These are phyloP conservation scores for Camponotus fellah DNA, from an alignment of 2,888 invertebrate species.

Conservation along the genomic window DNA sequence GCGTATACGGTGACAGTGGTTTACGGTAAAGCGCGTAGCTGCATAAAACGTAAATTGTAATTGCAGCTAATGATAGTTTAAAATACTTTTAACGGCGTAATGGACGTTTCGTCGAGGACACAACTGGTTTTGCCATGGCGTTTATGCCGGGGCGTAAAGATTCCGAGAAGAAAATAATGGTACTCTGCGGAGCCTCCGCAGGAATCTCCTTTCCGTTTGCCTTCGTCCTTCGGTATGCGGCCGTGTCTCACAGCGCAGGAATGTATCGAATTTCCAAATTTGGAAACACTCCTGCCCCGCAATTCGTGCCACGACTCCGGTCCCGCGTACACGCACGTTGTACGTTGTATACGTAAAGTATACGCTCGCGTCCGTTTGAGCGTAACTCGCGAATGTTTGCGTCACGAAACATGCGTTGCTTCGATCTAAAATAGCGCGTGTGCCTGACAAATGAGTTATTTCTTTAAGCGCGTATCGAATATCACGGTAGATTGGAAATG, in stretches of 20 bases:
- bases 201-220: conserved; percentile 72
- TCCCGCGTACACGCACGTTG: conserved; percentile 49
- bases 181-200: conserved; percentile 54
- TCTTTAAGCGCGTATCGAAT: conserved; percentile 19
- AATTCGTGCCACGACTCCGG: conserved; percentile 81
- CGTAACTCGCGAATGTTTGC: conserved; percentile 41
- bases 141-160: conserved; percentile 63
- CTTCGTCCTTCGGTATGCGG: conserved; percentile 67
- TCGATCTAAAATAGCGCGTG: conserved; percentile 9
- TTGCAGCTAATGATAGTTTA: conserved; percentile 64
- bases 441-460: conserved; percentile 11
- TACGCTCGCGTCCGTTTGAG: conserved; percentile 44
- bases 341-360: conserved; percentile 40
- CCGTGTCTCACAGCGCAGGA: conserved; percentile 78
- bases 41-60: conserved; percentile 60
- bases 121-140: conserved; percentile 41
- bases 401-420: conserved; percentile 33
- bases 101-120: conserved; percentile 53
- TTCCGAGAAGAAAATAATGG: conserved; percentile 70
- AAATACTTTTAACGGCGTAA: conserved; percentile 66
- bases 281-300: conserved; percentile 80
- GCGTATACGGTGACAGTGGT: conserved; percentile 35
- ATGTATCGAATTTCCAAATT: conserved; percentile 84
- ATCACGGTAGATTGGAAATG: neutral
- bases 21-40: conserved; percentile 49